phyloP scores from a whole-genome alignment of 2,888 invertebrate species.

The Dolichopus griseipennis region DNA sequence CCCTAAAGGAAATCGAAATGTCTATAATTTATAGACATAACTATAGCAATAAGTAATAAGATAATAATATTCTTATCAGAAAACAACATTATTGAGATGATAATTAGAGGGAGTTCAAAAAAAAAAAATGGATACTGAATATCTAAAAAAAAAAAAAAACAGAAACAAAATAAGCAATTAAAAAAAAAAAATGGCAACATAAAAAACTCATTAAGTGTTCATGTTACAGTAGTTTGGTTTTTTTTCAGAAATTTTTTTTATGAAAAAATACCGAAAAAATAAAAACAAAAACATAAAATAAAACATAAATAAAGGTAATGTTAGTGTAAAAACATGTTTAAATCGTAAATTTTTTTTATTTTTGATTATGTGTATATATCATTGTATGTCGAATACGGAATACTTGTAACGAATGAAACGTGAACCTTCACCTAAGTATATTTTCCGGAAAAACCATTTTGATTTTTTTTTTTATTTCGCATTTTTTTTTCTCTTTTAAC shows the following conservation, averaged over 20 bases:
- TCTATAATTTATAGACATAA: no score
- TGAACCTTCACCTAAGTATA: neutral
- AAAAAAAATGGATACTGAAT: no score
- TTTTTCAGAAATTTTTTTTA: neutral
- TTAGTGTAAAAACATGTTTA: neutral
- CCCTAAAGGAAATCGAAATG: no score
- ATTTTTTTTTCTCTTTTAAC: neutral
- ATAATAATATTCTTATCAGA: no score
- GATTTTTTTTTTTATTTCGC: neutral
- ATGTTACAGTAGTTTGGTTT: neutral
- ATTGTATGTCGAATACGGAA: no score
- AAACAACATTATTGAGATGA: no score
- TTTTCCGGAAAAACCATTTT: constrained; percentile 1
- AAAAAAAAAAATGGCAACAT: neutral
- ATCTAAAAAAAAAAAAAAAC: neutral
- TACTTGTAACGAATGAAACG: no score
- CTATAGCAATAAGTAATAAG: no score
- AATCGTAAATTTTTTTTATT: neutral
- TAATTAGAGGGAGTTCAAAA: no score
- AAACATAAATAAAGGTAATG: neutral
- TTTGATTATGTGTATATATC: neutral
- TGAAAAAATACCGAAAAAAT: neutral
- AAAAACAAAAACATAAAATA: neutral
- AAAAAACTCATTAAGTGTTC: constrained; percentile 3
- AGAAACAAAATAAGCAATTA: neutral